A percentile compares a stretch with the other conserved stretches of the same genome.
These are phyloP conservation scores for Amphipyra berbera DNA, from an alignment of 2,888 invertebrate species.

Conservation along the genomic window DNA sequence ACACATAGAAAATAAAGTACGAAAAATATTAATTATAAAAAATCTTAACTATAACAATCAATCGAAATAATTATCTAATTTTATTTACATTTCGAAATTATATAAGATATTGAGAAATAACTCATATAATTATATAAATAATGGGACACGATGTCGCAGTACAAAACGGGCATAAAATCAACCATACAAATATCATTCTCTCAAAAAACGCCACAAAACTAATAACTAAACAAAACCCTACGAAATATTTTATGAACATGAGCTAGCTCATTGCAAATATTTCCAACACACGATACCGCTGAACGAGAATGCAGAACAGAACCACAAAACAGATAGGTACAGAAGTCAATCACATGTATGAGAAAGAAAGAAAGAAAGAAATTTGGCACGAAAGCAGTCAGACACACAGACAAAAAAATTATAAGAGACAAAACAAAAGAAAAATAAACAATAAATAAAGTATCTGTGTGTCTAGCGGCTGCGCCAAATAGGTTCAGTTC, in stretches of 20 bases:
- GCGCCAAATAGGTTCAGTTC: too few relatives aligned
- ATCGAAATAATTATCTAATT: slow-evolving; percentile 49
- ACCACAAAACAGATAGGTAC: too few relatives aligned
- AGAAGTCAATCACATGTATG: too few relatives aligned
- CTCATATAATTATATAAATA: slow-evolving; percentile 43
- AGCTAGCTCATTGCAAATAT: slow-evolving; percentile 8
- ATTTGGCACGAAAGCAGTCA: too few relatives aligned
- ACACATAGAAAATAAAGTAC: slow-evolving; percentile 5
- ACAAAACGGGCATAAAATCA: slow-evolving; percentile 19
- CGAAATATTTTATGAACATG: slow-evolving; percentile 19
- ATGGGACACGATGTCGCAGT: slow-evolving; percentile 18
- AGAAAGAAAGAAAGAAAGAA: too few relatives aligned
- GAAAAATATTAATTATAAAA: slow-evolving; percentile 33
- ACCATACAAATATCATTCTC: slow-evolving; percentile 2
- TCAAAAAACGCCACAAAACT: slow-evolving; percentile 17
- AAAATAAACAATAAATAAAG: too few relatives aligned
- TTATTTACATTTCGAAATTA: slow-evolving; percentile 45
- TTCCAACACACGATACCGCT: not conserved
- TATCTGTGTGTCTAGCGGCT: too few relatives aligned
- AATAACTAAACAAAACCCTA: slow-evolving; percentile 6
- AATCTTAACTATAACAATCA: slow-evolving; percentile 19
- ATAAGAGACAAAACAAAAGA: too few relatives aligned
- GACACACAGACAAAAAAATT: too few relatives aligned
- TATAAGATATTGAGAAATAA: slow-evolving; percentile 44
- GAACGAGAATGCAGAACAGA: not conserved